These are phyloP conservation scores for Andrena fulva DNA, from an alignment of 2,888 invertebrate species.

Conservation along the genomic window DNA sequence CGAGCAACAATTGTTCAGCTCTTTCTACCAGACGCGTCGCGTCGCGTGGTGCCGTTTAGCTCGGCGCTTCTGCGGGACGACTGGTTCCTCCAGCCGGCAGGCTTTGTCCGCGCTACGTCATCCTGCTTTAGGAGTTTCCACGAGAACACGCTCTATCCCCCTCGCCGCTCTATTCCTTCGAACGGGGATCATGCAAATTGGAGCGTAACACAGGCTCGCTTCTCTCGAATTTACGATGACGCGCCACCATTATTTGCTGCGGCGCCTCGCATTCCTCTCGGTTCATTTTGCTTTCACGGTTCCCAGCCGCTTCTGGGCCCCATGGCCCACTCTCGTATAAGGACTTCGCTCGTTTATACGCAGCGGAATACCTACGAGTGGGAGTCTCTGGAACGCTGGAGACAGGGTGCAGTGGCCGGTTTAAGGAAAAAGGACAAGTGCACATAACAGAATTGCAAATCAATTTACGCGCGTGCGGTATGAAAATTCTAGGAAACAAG, in stretches of 20 bases:
- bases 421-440: too few species aligned
- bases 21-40: conserved; percentile 1
- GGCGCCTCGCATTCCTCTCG: conserved; percentile 26
- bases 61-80: neutral
- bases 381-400: neutral
- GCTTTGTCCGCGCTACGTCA: conserved; percentile 51
- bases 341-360: neutral
- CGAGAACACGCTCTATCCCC: conserved; percentile 33
- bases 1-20: conserved; percentile 45
- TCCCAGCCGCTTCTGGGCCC: neutral
- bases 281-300: neutral
- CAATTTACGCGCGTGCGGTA: too few species aligned
- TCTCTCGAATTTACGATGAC: conserved; percentile 24
- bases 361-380: neutral
- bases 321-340: neutral
- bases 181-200: conserved; percentile 38
- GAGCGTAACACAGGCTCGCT: conserved; percentile 2
- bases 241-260: neutral
- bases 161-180: conserved; percentile 37
- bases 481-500: too few species aligned
- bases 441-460: too few species aligned
- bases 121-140: conserved; percentile 63
- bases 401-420: too few species aligned
- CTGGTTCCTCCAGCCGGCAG: conserved; percentile 41
- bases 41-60: neutral